Base-by-base conservation (phyloP, 2,797 vertebrate genomes). In the Intellagama lesueurii region DNA sequence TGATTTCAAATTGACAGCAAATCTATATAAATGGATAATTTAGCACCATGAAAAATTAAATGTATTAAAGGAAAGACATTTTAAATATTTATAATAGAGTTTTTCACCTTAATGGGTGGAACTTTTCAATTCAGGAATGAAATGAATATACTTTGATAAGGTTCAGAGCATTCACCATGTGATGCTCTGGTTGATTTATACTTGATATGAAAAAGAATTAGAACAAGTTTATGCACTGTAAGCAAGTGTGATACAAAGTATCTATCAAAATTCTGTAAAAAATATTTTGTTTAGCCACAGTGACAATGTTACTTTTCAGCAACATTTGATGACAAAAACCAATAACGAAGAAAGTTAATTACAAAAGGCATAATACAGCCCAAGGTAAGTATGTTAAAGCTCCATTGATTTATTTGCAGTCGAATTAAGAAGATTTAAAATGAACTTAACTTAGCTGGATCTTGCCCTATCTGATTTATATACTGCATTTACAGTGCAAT, bases 1-100 rank as follows among this genome's bases (percentile, higher is more conserved):
- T 26, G 11, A 19, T 76, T 82, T 69, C n/a, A 28, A 86, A 89
- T 56, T 68, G 91, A 19, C 69, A 92, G 77, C 80, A 87, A 93
- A 85, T 90, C 16, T 68, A 90, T 83, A 86, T 22, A 79, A 35
- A 87, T 85, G n/a, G 19, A 90, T 66, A 92, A 89, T 89, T 93
- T 47, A 89, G 70, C 49, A 83, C 40, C 35, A 85, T 81, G 76
- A 87, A 92, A 40, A 83, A 26, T n/a, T 83, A 81, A 88, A 83
- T 35, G 8, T 77, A 49, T 76, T 73, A 30, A 66, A 84, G 49
- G 47, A 91, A 91, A 77, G 16, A 8, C 68, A 87, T 0, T 81
- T 89, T 28, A 81, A 85, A 30, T 84, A 81, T 93, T 89, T 94
- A 86, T 76, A 5, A 52, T 52, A 73, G 6, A 80, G 6, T 6